These are phyloP conservation scores for Alviniconcha strummeri DNA, from an alignment of 2,888 invertebrate genomes.

Conservation along the genomic window DNA sequence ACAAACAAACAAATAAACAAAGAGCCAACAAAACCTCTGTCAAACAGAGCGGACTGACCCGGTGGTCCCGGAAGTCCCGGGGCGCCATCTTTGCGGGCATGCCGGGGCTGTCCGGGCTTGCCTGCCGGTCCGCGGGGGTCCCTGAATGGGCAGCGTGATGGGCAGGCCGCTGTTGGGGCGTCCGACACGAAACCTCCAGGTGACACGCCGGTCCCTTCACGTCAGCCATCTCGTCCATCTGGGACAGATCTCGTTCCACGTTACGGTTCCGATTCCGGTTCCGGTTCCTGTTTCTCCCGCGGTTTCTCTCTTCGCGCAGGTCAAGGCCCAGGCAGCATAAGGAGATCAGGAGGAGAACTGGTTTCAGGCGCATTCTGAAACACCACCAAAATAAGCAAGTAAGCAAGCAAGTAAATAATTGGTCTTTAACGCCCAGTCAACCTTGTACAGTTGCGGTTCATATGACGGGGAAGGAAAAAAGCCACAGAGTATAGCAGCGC, in stretches of 20 bases:
- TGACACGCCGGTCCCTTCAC: conserved; percentile 48
- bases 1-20: too few species aligned
- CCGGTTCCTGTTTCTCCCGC: conserved; percentile 36
- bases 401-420: too few species aligned
- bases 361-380: neutral
- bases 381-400: too few species aligned
- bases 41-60: conserved; percentile 41
- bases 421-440: too few species aligned
- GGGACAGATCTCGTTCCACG: conserved; percentile 32
- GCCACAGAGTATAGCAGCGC: too few species aligned
- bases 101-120: conserved; percentile 58
- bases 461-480: too few species aligned
- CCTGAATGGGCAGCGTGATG: conserved; percentile 65
- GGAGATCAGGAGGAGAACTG: conserved; percentile 20
- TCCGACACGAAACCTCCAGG: conserved; percentile 59
- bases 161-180: conserved; percentile 51
- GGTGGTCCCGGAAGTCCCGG: conserved; percentile 59
- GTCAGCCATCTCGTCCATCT: conserved; percentile 32
- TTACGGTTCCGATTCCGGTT: conserved; percentile 38
- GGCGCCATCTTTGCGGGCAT: conserved; percentile 57
- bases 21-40: too few species aligned
- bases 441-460: too few species aligned
- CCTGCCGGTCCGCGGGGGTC: conserved; percentile 65
- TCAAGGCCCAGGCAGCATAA: conserved; percentile 28
- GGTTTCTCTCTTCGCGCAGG: conserved; percentile 25